A percentile compares a stretch with the other conserved stretches of the same genome.
These are phyloP conservation scores for Dastarcus helophoroides DNA, from an alignment of 2,888 invertebrate genomes.

Conservation along the genomic window DNA sequence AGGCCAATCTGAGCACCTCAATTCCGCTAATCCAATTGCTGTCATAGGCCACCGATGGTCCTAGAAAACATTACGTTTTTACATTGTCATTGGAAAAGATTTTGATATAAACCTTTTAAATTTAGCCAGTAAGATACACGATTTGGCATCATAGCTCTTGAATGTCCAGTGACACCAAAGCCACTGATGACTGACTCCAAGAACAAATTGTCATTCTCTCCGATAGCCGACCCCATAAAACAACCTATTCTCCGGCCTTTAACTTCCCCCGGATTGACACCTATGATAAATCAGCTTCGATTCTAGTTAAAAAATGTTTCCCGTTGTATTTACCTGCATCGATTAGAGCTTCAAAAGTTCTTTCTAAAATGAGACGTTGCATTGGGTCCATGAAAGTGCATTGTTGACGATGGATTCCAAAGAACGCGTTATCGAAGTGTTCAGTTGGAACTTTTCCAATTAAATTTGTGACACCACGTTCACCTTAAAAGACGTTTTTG, in stretches of 20 bases:
- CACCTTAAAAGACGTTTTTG: slow-evolving; percentile 26
- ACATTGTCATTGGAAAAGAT: background rate
- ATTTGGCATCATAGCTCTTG: slow-evolving; percentile 92
- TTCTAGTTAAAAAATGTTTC: no score
- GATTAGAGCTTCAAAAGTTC: slow-evolving; percentile 37
- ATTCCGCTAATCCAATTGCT: slow-evolving; percentile 56
- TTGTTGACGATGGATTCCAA: slow-evolving; percentile 40
- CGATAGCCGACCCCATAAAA: slow-evolving; percentile 36
- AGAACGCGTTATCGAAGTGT: slow-evolving; percentile 37
- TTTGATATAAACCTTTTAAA: slow-evolving; percentile 52
- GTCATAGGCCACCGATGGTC: slow-evolving; percentile 48
- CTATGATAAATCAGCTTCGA: no score
- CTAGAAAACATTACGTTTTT: slow-evolving; percentile 24
- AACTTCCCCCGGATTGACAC: slow-evolving; percentile 35
- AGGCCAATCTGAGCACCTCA: slow-evolving; percentile 51
- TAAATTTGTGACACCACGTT: slow-evolving; percentile 29
- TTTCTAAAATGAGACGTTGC: slow-evolving; percentile 36
- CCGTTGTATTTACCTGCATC: slow-evolving; percentile 37
- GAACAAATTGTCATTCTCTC: slow-evolving; percentile 40
- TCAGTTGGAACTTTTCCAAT: slow-evolving; percentile 32
- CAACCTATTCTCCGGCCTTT: slow-evolving; percentile 36
- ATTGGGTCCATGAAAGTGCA: slow-evolving; percentile 39
- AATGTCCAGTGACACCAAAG: slow-evolving; percentile 59
- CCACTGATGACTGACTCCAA: slow-evolving; percentile 44
- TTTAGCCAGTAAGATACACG: slow-evolving; percentile 86